Conservation (phyloP, 92 coral and sea anemone genomes). For the Parazoanthus swiftii region DNA sequence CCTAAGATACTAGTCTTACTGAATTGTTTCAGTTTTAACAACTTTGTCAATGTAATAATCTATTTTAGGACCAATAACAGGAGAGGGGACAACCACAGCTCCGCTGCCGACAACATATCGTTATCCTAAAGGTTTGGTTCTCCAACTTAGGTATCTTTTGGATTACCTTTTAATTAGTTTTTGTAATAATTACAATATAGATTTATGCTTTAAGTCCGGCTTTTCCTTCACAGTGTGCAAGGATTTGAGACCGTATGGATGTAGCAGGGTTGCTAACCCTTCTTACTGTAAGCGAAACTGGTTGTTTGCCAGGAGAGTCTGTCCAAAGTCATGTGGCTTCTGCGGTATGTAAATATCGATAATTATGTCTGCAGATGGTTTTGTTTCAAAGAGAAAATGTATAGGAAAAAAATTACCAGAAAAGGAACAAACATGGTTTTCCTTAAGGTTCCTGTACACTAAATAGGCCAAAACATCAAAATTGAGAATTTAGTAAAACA, state of each 20-base stretch:
- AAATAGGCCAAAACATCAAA: no score
- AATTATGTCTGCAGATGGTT: background rate
- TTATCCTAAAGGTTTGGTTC: background rate
- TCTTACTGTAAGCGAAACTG: slow-evolving; percentile 29
- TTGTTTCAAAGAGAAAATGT: background rate
- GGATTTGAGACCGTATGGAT: slow-evolving; percentile 25
- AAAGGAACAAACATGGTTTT: no score
- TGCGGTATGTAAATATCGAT: slow-evolving; percentile 17
- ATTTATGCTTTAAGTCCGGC: background rate
- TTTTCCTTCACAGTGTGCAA: slow-evolving; percentile 13
- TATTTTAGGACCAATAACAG: background rate
- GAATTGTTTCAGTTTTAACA: background rate
- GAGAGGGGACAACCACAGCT: background rate
- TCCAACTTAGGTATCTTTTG: background rate
- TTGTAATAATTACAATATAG: background rate
- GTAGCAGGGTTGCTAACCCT: slow-evolving; percentile 38
- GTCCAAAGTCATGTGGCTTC: slow-evolving; percentile 37
- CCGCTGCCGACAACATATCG: background rate
- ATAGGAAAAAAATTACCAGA: no score
- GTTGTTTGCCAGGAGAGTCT: slow-evolving; percentile 31
- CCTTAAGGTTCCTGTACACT: no score
- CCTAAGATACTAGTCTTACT: no score
- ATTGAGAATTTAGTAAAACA: no score
- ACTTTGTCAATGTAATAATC: background rate
- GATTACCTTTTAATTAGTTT: no score